Base-by-base conservation (phyloP, 2,797 vertebrate species). In the Gymnothorax javanicus region DNA sequence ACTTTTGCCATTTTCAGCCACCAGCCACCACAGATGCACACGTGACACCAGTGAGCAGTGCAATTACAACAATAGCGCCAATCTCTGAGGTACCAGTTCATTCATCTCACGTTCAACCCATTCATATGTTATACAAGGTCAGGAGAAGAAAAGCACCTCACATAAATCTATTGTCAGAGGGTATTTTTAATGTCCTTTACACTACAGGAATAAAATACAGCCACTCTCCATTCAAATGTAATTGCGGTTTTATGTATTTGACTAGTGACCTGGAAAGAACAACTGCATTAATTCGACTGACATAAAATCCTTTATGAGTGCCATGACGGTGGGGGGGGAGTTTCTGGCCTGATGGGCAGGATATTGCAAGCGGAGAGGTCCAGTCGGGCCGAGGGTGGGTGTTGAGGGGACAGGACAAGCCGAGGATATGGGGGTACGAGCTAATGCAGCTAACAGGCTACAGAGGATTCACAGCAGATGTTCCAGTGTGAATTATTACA, bases 261-360 rank as follows among this genome's bases (percentile, higher is more conserved):
- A 87, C 86, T 87, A 87, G 92, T 96, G 95, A 96, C 95, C 95
- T 94, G 95, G 95, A 96, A 96, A 96, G 94, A 95, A 96, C 95
- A 96, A 95, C 93, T 93, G 92, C 93, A 93, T 94, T 94, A 93
- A 94, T 94, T 95, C 85, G 87, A 91, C 92, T 88, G 17, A 91
- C 92, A 95, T 95, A 90, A 93, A 94, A 95, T 90, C 75, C 91
- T 93, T 92, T 87, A 92, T 23, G 86, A 93, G 92, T 90, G 88
- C 90, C 88, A 60, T 89, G 90, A 89, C 13, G 5, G 62, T 87
- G 90, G 15, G 8, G 17, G 8, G 62, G 88, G 90, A 25, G 50
- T 52, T 79, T 54, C 75, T 8, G 54, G 57, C 0, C 57, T 27
- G 54, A 27, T 11, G 15, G 5, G 60, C 27, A 82, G 56, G 33